A percentile compares a stretch with the other conserved stretches of the same genome.
Conservation (phyloP, 2,113 vertebrate genomes). For the Oxygymnocypris stewartii region DNA sequence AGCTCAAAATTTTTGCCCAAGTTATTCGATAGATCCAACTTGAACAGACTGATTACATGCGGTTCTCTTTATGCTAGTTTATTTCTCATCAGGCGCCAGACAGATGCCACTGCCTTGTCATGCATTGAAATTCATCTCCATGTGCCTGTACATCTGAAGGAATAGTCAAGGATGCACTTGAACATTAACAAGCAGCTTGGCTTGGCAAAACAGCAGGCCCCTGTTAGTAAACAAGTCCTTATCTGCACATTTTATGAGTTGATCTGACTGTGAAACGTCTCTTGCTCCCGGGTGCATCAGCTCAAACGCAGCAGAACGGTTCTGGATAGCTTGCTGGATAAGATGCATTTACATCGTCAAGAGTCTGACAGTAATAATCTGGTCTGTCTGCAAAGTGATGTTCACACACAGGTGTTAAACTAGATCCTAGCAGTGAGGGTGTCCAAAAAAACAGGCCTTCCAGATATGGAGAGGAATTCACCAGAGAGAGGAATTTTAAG, state of each 20-base stretch:
- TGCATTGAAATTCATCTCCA: slow-evolving; percentile 1
- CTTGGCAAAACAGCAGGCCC: not conserved
- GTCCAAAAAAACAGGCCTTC: slow-evolving; percentile 11
- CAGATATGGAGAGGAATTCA: slow-evolving; percentile 23
- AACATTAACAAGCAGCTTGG: slow-evolving; percentile 32
- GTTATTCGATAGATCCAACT: not conserved
- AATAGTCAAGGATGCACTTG: slow-evolving; percentile 57
- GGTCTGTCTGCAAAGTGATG: slow-evolving; percentile 21
- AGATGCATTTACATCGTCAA: not conserved
- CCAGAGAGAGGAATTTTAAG: slow-evolving; percentile 25
- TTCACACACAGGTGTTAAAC: slow-evolving; percentile 20
- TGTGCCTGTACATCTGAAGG: not conserved
- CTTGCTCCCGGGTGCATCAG: not conserved
- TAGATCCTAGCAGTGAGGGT: slow-evolving; percentile 11
- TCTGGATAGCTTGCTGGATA: not conserved
- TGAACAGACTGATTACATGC: slow-evolving; percentile 25
- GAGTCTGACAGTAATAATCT: slow-evolving; percentile 27
- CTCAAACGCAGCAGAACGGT: slow-evolving; percentile 7
- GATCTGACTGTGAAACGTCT: not conserved
- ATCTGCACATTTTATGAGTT: slow-evolving; percentile 11
- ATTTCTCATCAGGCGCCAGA: slow-evolving; percentile 15
- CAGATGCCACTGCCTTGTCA: slow-evolving; percentile 3
- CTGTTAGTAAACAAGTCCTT: slow-evolving; percentile 42
- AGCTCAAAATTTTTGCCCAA: not conserved
- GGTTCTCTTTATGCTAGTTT: slow-evolving; percentile 2